Evolutionary conservation across 2,888 invertebrate species (phyloP), one percentile per base, ranked within the genome.

Genomic region (Acrobasis consociella): DNA sequence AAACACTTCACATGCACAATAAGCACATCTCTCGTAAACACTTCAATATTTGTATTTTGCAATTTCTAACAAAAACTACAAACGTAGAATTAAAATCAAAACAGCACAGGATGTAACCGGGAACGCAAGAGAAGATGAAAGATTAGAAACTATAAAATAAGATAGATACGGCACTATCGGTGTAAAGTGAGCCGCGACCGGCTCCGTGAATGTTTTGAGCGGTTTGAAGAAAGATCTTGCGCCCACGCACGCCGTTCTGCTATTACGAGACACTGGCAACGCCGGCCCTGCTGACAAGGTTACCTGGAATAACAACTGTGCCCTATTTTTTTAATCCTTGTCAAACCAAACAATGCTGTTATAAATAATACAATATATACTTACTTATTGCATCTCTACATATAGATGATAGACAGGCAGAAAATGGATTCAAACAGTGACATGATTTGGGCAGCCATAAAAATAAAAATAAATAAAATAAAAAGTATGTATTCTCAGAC

Each of bases 201-300:
- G 82, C 77, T 46, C 13, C 56, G 42, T 69, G 76, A 81, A 77
- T 85, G 89, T 86, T 87, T 89, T 87, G 85, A 86, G 83, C 86
- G 81, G 77, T 72, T 80, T 80, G 83, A 80, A 83, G 85, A 88
- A 85, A 87, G 83, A 87, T 81, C 78, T 74, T 70, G 82, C 89
- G 85, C 91, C 90, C 85, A 90, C 91, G 89, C 85, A 90, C 91
- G 89, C 91, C 80, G 69, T 60, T 69, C 70, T 74, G 83, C 90
- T 91, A 90, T 87, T 78, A 91, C 86, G 81, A 87, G 89, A 83
- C 78, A 77, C 76, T 81, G 81, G 79, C 85, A 86, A 86, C 87
- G 82, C 80, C 83, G 88, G 85, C 88, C 85, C 81, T 86, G 86
- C 67, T 77, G 76, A 76, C 91, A 89, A 91, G 91, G 91, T 85